phyloP scores from a whole-genome alignment of 2,797 vertebrate species.

The Syngnathus acus region DNA sequence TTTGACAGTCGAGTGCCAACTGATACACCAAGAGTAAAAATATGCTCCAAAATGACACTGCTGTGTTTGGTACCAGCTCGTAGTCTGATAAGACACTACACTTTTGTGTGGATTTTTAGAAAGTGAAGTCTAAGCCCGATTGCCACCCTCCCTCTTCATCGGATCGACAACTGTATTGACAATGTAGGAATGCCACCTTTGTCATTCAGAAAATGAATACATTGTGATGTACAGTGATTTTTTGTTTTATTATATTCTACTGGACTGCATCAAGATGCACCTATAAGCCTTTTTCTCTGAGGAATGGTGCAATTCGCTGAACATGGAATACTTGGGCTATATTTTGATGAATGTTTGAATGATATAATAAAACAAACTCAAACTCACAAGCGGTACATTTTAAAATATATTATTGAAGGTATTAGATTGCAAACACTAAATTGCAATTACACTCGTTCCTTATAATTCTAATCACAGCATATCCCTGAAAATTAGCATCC shows the following conservation, averaged over 20 bases:
- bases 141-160: no score
- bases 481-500: conserved; percentile 46
- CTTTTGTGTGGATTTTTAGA: no score
- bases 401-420: background rate
- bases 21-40: no score
- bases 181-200: no score
- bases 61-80: no score
- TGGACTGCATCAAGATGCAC: background rate
- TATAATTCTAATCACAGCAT: conserved; percentile 31
- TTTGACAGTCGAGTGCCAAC: no score
- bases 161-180: no score
- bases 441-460: conserved; percentile 24
- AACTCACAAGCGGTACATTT: background rate
- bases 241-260: background rate
- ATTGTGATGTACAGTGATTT: background rate
- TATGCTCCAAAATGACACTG: no score
- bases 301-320: conserved; percentile 42
- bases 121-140: no score
- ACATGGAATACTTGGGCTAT: conserved; percentile 50
- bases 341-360: conserved; percentile 33
- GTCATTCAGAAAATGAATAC: background rate
- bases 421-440: background rate
- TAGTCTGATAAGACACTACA: no score
- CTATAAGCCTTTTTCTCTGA: conserved; percentile 20
- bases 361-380: conserved; percentile 41